These are phyloP conservation scores for Axis porcinus DNA, from an alignment of 2,113 vertebrate genomes.

Conservation along the genomic window DNA sequence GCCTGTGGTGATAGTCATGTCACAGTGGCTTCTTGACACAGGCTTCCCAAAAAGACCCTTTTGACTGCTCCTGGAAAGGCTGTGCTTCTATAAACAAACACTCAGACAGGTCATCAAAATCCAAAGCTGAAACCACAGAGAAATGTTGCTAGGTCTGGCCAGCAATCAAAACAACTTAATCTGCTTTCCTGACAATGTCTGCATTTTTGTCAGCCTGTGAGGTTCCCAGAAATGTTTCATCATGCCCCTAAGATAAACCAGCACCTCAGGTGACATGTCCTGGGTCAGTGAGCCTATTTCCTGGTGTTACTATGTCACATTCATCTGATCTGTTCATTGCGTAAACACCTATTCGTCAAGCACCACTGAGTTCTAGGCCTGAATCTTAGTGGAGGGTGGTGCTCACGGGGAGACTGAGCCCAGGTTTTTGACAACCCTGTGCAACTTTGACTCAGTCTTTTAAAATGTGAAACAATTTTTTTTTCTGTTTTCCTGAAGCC, in stretches of 20 bases:
- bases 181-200: not conserved
- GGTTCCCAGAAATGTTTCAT: not conserved
- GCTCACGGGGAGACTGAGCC: not conserved
- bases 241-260: not conserved
- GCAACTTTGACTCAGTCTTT: not conserved
- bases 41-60: not conserved
- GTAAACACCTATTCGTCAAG: not conserved
- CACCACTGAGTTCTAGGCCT: too few relatives aligned
- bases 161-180: not conserved
- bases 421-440: not conserved
- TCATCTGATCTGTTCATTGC: not conserved
- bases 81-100: not conserved
- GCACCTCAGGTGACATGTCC: not conserved
- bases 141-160: not conserved
- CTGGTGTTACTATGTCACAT: not conserved
- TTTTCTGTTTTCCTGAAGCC: not conserved
- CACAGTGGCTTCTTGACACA: not conserved
- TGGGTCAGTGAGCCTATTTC: not conserved
- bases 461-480: not conserved
- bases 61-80: not conserved
- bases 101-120: not conserved
- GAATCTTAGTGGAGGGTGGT: not conserved
- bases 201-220: not conserved
- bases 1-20: not conserved
- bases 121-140: not conserved